Evolutionary conservation across 2,888 invertebrate genomes (phyloP), one percentile per base, ranked within the genome.

Genomic region (Holacanthella duospinosa): DNA sequence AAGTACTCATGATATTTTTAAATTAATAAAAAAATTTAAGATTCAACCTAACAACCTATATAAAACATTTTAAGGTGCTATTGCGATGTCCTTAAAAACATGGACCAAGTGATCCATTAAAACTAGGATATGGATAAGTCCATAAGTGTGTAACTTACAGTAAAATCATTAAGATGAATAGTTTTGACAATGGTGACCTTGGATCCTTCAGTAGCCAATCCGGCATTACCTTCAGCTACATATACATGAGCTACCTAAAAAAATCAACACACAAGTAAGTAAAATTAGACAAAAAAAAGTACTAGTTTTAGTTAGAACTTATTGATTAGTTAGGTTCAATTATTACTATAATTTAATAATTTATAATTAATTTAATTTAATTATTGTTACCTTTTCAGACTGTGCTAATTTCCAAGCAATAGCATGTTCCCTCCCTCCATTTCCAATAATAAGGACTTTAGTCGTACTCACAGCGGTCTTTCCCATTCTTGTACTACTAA

Each of bases 381-480:
- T 36, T 36, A 36, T 6, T 36, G n/a, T 36, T 26, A 55, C 55
- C 28, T 55, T 27, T 27, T 24, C 26, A 26, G 93, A 94, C 76
- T 92, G 86, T 0, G 89, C 81, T 53, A 97, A 79, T 79, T 94
- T 94, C 93, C 94, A 95, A 73, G 89, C 88, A 74, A 99, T 82
- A 2, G 93, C 93, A 80, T 97, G 95, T 79, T 99, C 97, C 71
- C 97, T 84, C 2, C 94, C 96, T 44, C 97, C 97, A 76, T 86
- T 83, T 21, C 97, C 97, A 74, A 97, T 84, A 60, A 97, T 84
- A 70, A 93, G 79, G 68, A 93, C 83, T 74, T 83, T 82, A 60
- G 81, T 68, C 53, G 68, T n/a, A 4, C 16, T 21, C 4, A 16
- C 19, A 48, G 21, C 48, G 21, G 19, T 48, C 4, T n/a, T 9